These are phyloP conservation scores for Eulithis testata DNA, from an alignment of 2,888 invertebrate genomes.

Conservation along the genomic window DNA sequence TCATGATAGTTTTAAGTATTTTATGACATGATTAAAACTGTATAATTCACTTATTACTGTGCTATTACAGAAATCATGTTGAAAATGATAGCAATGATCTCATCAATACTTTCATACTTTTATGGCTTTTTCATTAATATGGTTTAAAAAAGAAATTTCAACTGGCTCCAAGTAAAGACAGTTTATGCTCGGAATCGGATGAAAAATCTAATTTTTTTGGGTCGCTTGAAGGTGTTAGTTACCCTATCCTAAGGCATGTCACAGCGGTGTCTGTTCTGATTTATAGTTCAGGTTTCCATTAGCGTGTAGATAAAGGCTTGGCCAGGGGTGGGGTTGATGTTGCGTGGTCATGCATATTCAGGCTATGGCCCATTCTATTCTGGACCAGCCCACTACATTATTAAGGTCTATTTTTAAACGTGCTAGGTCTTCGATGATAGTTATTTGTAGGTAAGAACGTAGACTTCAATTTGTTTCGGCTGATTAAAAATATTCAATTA, in stretches of 20 bases:
- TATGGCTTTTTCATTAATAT: too few relatives aligned
- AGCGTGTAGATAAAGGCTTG: constrained; percentile 67
- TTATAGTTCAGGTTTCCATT: constrained; percentile 50
- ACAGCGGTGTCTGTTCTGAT: constrained; percentile 30
- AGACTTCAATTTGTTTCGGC: constrained; percentile 9
- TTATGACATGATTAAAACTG: constrained; percentile 7
- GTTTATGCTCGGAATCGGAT: too few relatives aligned
- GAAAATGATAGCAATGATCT: too few relatives aligned
- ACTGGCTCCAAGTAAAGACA: too few relatives aligned
- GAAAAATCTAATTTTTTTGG: background rate
- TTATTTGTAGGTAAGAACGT: constrained; percentile 12
- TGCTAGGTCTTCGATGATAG: constrained; percentile 16
- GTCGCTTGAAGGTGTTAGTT: constrained; percentile 4
- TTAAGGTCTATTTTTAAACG: constrained; percentile 53
- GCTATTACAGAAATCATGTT: background rate
- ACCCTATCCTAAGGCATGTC: constrained; percentile 17
- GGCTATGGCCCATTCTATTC: constrained; percentile 61
- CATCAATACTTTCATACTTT: too few relatives aligned
- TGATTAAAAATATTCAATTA: constrained; percentile 6
- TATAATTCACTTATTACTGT: constrained; percentile 1
- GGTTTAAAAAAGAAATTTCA: too few relatives aligned
- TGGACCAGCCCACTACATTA: constrained; percentile 55
- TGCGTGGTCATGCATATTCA: constrained; percentile 77
- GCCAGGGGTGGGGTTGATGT: constrained; percentile 56
- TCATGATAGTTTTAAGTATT: constrained; percentile 14